Base-by-base conservation (phyloP, 1,140 invertebrate genomes). In the Zaprionus ornatus region DNA sequence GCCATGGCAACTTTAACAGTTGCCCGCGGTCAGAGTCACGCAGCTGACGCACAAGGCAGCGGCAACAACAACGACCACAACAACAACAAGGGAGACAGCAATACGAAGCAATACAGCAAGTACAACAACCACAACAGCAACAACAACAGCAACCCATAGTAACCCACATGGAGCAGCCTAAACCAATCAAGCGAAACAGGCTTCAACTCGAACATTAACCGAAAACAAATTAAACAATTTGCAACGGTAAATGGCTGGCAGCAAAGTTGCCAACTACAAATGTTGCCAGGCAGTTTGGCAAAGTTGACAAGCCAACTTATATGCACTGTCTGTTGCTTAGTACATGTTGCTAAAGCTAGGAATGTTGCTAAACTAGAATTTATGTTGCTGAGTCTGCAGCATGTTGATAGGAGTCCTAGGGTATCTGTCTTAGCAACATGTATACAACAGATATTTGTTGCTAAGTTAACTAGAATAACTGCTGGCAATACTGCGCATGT, bases 211-310 rank as follows among this genome's bases (percentile, higher is more conserved):
- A 71, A 73, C 73, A 87, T 80, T 83, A 87, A 80, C 69, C 73
- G 59, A 80, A 83, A 83, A 72, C 63, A 83, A 83, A 87, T 88
- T 83, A 79, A 87, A 80, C 77, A 82, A 87, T 83, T 87, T 87
- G 80, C 64, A 64, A 75, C 73, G 63, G 60, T 75, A 75, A 64
- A 55, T 19, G 23, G 17, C 67, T 29, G 45, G 59, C 66, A 50
- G 25, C 42, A 61, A 15, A 15, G 52, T 29, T 55, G 52, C 19
- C n/a, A 17, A 17, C 45, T n/a, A 32, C 5, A n/a, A 13, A 40
- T 40, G 37, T 40, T 40, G 37, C 15, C 0, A n/a, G 37, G 37
- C 37, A 5, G 37, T 40, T 15, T 32, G 29, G 9, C 29, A 3
- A 32, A 9, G 9, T 15, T 32, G 29, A 3, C 29, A 3, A 32